These are phyloP conservation scores for Smithornis capensis DNA, from an alignment of 2,113 vertebrate genomes.

Conservation along the genomic window DNA sequence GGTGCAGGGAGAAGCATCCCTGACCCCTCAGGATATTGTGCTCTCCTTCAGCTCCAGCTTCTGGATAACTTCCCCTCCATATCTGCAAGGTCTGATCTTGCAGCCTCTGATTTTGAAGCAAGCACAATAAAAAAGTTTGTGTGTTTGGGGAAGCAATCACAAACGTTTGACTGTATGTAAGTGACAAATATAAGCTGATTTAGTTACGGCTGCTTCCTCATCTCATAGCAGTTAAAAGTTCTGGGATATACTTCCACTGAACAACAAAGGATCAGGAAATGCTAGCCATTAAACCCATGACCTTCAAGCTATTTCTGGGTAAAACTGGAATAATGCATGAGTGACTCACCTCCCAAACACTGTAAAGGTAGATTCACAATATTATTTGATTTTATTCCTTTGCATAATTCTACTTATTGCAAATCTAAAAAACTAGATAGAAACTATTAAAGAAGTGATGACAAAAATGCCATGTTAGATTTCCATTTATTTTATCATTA, in stretches of 20 bases:
- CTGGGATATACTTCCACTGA: not conserved
- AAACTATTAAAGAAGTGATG: constrained; percentile 58
- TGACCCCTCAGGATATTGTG: not conserved
- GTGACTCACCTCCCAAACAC: not conserved
- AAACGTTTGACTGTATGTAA: not conserved
- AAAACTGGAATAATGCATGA: not conserved
- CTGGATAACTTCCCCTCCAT: not conserved
- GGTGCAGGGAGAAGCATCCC: not conserved
- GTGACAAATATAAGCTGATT: not conserved
- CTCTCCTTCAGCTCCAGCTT: not conserved
- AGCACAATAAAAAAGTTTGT: not conserved
- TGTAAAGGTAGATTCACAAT: not conserved
- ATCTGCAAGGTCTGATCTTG: not conserved
- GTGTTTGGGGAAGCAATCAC: not conserved
- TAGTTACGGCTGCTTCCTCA: not conserved
- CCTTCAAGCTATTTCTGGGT: not conserved
- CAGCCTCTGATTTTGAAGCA: not conserved
- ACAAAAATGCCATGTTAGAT: constrained; percentile 51
- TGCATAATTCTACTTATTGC: constrained; percentile 32
- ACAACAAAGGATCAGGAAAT: not conserved
- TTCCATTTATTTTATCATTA: constrained; percentile 66
- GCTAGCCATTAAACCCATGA: not conserved
- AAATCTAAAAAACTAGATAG: constrained; percentile 46
- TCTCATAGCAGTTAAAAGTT: not conserved
- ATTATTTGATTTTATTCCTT: constrained; percentile 24